Conservation (phyloP, 2,113 vertebrate genomes). For the Andinoacara biseriatus region DNA sequence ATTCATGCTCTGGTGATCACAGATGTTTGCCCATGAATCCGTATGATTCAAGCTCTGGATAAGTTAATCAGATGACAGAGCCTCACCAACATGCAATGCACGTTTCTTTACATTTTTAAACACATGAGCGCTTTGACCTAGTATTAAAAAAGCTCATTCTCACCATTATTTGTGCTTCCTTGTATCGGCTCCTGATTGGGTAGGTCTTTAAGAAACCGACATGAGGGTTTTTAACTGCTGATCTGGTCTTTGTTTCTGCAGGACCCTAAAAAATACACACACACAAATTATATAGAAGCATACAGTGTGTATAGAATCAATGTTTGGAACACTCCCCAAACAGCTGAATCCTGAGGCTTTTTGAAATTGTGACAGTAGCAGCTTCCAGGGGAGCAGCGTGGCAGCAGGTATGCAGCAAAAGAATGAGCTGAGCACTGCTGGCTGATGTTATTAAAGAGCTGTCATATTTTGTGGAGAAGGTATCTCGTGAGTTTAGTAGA, state of each 20-base stretch:
- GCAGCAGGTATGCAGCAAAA: no score
- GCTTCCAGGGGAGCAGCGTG: no score
- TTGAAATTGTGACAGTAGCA: no score
- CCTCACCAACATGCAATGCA: not conserved
- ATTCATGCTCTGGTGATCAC: not conserved
- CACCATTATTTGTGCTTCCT: not conserved
- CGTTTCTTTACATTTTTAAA: not conserved
- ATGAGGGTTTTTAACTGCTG: not conserved
- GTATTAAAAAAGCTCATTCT: not conserved
- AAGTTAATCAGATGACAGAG: not conserved
- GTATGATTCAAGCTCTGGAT: not conserved
- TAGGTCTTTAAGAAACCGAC: not conserved
- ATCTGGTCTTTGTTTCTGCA: not conserved
- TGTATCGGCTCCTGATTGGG: constrained; percentile 52
- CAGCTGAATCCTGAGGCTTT: no score
- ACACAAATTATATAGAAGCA: not conserved
- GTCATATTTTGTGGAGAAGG: not conserved
- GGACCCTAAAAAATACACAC: constrained; percentile 22
- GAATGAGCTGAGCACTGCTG: no score
- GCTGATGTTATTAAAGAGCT: not conserved
- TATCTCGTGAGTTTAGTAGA: not conserved
- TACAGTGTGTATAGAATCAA: not conserved
- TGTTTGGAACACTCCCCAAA: not conserved
- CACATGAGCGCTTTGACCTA: not conserved
- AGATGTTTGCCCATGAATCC: rapidly evolving